Base-by-base conservation (phyloP, 2,888 invertebrate species). In the Notocelia uddmanniana region DNA sequence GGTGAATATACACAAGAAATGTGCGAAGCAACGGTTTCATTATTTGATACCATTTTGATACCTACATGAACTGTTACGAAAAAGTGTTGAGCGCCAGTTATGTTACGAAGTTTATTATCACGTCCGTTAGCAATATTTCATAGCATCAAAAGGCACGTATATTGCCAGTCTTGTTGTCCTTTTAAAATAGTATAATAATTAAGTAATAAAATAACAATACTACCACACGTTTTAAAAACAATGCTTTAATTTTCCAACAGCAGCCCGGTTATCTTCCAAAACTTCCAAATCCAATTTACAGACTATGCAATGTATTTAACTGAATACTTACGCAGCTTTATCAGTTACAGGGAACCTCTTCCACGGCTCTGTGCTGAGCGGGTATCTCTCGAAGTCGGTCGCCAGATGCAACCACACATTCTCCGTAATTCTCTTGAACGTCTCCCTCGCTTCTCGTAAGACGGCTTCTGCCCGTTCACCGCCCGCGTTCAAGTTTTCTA, bases 351-450 rank as follows among this genome's bases (percentile, higher is more conserved):
- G 85, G 75, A 95, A 89, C 73, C 85, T 86, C 74, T 90, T 90
- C 95, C 96, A 96, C 0, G 95, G 93, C 48, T 89, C 89, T 0
- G 94, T 90, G 37, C 95, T 92, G 1, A 94, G 86, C 72, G 92
- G 89, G 76, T 97, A 91, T 78, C 94, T 94, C 31, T 95, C 94
- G 15, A 97, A 94, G 86, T 97, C 96, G 0, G 96, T 95, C 0
- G 97, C 96, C 74, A 98, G 88, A 83, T 97, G 97, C 9, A 98
- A 85, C 78, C 95, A 95, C n/a, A 91, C 86, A 0, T 95, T 95
- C 62, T 90, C 81, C 0, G 96, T 95, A 18, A 98, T 88, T 3
- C 89, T 88, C 57, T 89, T 87, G 74, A 96, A 94, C 0, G 97
- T 90, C 8, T 88, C 85, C 76, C 95, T 95, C 21, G 97, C 93